Base-by-base conservation (phyloP, 2,113 vertebrate species). In the Oryzias javanicus region DNA sequence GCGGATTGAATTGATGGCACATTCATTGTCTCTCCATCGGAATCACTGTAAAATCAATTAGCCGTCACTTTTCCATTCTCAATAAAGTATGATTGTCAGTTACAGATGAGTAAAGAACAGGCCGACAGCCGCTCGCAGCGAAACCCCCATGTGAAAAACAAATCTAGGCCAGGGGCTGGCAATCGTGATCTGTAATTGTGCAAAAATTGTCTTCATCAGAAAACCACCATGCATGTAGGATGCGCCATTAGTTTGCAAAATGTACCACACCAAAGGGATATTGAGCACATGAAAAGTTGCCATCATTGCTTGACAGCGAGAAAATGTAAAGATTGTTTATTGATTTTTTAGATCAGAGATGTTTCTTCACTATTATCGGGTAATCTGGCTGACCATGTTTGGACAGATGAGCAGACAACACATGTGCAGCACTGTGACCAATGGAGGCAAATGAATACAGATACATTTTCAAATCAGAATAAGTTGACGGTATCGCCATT, bases 21-120 rank as follows among this genome's bases (percentile, higher is more conserved):
- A 97, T 98, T 96, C 95, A 98, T 96, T 97, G 97, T 97, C 95
- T 95, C 94, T 94, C 95, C 95, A 97, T 95, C 94, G 94, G 94
- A 96, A 95, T 94, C 90, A 95, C 95, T 98, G 97, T 98, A 98
- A 99, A 99, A 99, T 99, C 97, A 99, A 99, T 99, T 99, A 99
- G 96, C 95, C 96, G 94, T 98, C 96, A 95, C 96, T 94, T 94
- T 95, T 95, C 94, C 95, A 94, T 97, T 96, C 95, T 95, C 95
- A 94, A 92, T 95, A 93, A 93, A 95, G 95, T 92, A 93, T 93
- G 93, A 96, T 94, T 94, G 95, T 95, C 94, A 89, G 92, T 90
- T 87, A 89, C 68, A 92, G 90, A 92, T 92, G 93, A 94, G 91
- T 92, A 92, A 94, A 91, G 92, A 92, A 91, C 92, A 95, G 91